Evolutionary conservation across 2,888 invertebrate species (phyloP).

Genomic region (Hermodice carunculata): DNA sequence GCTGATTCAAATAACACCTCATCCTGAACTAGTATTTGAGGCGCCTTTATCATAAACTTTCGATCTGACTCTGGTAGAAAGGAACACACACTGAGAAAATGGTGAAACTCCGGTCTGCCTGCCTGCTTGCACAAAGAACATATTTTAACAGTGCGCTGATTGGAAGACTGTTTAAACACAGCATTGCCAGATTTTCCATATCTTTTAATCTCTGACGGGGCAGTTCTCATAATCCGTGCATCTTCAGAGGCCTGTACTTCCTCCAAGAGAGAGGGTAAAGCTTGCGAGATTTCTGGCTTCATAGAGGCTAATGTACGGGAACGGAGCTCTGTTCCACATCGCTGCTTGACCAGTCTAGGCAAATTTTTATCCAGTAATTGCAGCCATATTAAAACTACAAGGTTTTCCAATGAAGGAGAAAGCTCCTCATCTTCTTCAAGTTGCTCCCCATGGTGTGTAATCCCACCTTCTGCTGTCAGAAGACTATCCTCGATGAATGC

Average conservation of each 20-base stretch:
- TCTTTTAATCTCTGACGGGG: no score
- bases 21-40: conserved; percentile 1
- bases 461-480: conserved; percentile 18
- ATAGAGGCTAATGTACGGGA: conserved; percentile 40
- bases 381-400: conserved; percentile 38
- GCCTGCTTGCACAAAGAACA: conserved; percentile 41
- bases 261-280: conserved; percentile 37
- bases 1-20: no score
- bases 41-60: conserved; percentile 27
- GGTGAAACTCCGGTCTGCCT: conserved; percentile 12
- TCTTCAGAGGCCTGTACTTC: conserved; percentile 31
- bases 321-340: conserved; percentile 39
- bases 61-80: conserved; percentile 37
- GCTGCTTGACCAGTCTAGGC: conserved; percentile 36
- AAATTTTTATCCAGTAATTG: conserved; percentile 23
- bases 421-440: conserved; percentile 24
- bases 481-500: conserved; percentile 41
- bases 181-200: no score
- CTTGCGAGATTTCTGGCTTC: conserved; percentile 41
- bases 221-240: conserved; percentile 25
- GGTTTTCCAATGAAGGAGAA: conserved; percentile 42
- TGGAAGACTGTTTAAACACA: no score
- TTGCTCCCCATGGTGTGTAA: conserved; percentile 19
- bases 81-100: conserved; percentile 38
- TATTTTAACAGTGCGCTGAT: conserved; percentile 4